phyloP scores from a whole-genome alignment of 2,888 invertebrate genomes.

The Bombylius major region DNA sequence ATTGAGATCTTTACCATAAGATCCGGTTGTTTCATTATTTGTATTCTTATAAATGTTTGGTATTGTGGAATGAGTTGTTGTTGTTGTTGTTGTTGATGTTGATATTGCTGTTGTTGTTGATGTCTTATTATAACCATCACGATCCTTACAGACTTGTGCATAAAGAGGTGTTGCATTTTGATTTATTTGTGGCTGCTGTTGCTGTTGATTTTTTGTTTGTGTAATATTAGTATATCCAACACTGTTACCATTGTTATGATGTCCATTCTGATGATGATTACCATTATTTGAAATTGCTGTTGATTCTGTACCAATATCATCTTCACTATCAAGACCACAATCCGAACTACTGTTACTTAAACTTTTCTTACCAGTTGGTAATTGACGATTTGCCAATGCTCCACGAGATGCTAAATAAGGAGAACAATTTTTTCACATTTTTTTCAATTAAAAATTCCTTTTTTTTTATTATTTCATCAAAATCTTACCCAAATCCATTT shows the following conservation, averaged over 20 bases:
- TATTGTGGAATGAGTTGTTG: slow-evolving; percentile 21
- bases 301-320: slow-evolving; percentile 38
- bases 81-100: slow-evolving; percentile 37
- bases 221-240: background rate
- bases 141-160: slow-evolving; percentile 43
- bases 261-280: slow-evolving; percentile 26
- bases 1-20: slow-evolving; percentile 31
- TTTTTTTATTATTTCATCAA: too few species aligned
- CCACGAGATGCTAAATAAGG: slow-evolving; percentile 51
- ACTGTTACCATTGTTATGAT: slow-evolving; percentile 10
- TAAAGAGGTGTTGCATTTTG: slow-evolving; percentile 33
- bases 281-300: slow-evolving; percentile 41
- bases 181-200: slow-evolving; percentile 21
- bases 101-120: slow-evolving; percentile 29
- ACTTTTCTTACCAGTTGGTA: slow-evolving; percentile 45
- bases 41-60: slow-evolving; percentile 37
- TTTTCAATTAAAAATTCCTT: too few species aligned
- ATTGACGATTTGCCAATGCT: slow-evolving; percentile 58
- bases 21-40: slow-evolving; percentile 18
- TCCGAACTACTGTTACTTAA: slow-evolving; percentile 54
- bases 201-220: slow-evolving; percentile 9
- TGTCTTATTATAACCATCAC: slow-evolving; percentile 14
- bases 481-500: slow-evolving; percentile 56
- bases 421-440: too few species aligned
- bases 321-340: slow-evolving; percentile 57